A percentile compares a stretch with the other conserved stretches of the same genome.
Evolutionary conservation across 2,888 invertebrate genomes (phyloP).

Genomic region (Sarcophaga caerulescens): DNA sequence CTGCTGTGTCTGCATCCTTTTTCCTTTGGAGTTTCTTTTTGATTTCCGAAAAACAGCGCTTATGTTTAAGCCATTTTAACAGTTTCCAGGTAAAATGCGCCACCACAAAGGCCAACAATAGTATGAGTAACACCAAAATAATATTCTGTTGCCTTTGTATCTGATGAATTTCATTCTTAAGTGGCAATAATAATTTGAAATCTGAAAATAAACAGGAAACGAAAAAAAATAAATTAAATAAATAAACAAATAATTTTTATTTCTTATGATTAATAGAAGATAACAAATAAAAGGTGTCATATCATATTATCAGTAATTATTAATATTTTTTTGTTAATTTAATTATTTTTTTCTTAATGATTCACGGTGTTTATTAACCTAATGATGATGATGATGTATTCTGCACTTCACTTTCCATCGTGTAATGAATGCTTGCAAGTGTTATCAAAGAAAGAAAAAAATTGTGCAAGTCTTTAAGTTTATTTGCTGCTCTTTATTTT

Average conservation of each 20-base stretch:
- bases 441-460: no score
- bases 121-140: slow-evolving; percentile 74
- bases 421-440: background rate
- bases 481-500: background rate
- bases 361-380: slow-evolving; percentile 35
- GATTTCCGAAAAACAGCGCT: slow-evolving; percentile 71
- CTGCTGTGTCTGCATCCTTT: slow-evolving; percentile 60
- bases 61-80: slow-evolving; percentile 74
- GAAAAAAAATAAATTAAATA: slow-evolving; percentile 8
- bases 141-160: slow-evolving; percentile 74
- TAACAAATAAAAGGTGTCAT: slow-evolving; percentile 22
- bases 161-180: slow-evolving; percentile 74
- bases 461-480: no score
- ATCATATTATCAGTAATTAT: background rate
- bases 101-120: slow-evolving; percentile 73
- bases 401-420: slow-evolving; percentile 36
- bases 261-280: background rate
- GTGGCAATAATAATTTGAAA: slow-evolving; percentile 72
- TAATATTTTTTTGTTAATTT: slow-evolving; percentile 1
- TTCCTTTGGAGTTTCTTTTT: slow-evolving; percentile 73
- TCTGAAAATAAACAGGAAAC: slow-evolving; percentile 68
- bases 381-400: slow-evolving; percentile 11
- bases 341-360: slow-evolving; percentile 29
- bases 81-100: slow-evolving; percentile 74
- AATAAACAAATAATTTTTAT: background rate